Conservation (phyloP, 2,888 invertebrate species). For the Dichetophora obliterata region DNA sequence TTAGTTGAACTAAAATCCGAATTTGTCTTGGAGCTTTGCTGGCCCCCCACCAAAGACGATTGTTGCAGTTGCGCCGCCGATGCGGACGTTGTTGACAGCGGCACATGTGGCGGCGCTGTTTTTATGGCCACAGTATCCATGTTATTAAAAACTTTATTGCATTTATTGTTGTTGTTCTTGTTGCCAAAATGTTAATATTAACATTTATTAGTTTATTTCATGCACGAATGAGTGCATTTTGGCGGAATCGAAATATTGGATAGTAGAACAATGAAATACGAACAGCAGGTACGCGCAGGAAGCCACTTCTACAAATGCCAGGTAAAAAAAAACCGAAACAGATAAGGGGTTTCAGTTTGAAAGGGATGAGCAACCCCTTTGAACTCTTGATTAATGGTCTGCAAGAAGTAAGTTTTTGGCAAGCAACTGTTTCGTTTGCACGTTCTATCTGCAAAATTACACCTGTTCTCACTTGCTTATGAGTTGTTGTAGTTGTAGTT, state of each 20-base stretch:
- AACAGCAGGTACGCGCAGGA: background rate
- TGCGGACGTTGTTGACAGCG: slow-evolving; percentile 54
- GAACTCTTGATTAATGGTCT: too few relatives aligned
- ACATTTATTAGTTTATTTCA: slow-evolving; percentile 38
- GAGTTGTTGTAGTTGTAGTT: background rate
- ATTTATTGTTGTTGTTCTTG: slow-evolving; percentile 6
- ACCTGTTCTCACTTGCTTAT: slow-evolving; percentile 1
- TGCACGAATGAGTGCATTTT: slow-evolving; percentile 28
- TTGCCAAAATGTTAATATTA: background rate
- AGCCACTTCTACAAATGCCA: too few relatives aligned
- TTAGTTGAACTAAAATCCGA: slow-evolving; percentile 52
- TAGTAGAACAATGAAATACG: background rate
- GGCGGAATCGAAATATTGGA: background rate
- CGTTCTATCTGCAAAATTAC: background rate
- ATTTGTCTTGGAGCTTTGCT: slow-evolving; percentile 3
- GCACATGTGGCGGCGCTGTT: slow-evolving; percentile 65
- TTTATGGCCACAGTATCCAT: slow-evolving; percentile 67
- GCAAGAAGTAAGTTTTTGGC: background rate
- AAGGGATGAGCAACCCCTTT: too few relatives aligned
- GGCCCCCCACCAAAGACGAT: background rate
- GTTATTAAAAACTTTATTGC: slow-evolving; percentile 27
- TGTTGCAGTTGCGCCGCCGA: slow-evolving; percentile 18
- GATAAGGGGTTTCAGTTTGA: too few relatives aligned
- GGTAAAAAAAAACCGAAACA: too few relatives aligned
- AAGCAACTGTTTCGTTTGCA: slow-evolving; percentile 16